These are phyloP conservation scores for Folsomia candida DNA, from an alignment of 2,888 invertebrate species.

Conservation along the genomic window DNA sequence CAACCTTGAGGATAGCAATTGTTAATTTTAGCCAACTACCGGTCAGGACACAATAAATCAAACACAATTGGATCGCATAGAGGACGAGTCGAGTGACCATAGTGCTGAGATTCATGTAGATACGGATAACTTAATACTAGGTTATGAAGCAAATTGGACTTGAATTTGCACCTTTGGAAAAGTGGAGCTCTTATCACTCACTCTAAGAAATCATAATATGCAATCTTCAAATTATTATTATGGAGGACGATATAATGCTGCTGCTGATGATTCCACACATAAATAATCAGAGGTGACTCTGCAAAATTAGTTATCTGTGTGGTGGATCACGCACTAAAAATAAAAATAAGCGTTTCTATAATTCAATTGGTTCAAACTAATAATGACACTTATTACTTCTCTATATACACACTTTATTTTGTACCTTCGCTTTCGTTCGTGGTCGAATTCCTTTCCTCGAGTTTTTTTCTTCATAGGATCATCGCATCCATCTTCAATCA, in stretches of 20 bases:
- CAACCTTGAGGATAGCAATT: not conserved
- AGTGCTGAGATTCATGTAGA: too few species aligned
- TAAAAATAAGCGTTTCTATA: not conserved
- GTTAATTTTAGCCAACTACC: not conserved
- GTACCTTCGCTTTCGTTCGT: slow-evolving; percentile 1
- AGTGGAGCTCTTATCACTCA: too few species aligned
- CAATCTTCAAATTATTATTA: too few species aligned
- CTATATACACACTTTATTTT: not conserved
- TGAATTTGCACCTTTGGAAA: not conserved
- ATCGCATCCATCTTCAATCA: not conserved
- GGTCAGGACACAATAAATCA: not conserved
- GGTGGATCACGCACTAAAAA: not conserved
- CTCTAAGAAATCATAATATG: too few species aligned
- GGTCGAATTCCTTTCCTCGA: slow-evolving; percentile 13
- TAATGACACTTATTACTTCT: not conserved
- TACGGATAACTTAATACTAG: too few species aligned
- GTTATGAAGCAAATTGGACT: too few species aligned
- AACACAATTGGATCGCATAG: not conserved
- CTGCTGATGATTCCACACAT: not conserved
- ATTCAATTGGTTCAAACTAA: slow-evolving; percentile 1
- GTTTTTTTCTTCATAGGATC: not conserved
- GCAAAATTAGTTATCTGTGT: not conserved
- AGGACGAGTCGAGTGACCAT: not conserved
- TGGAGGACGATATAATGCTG: not conserved
- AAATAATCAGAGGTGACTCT: not conserved